Evolutionary conservation across 2,113 vertebrate species (phyloP), one percentile per base, ranked within the genome.

Genomic region (Axis porcinus): DNA sequence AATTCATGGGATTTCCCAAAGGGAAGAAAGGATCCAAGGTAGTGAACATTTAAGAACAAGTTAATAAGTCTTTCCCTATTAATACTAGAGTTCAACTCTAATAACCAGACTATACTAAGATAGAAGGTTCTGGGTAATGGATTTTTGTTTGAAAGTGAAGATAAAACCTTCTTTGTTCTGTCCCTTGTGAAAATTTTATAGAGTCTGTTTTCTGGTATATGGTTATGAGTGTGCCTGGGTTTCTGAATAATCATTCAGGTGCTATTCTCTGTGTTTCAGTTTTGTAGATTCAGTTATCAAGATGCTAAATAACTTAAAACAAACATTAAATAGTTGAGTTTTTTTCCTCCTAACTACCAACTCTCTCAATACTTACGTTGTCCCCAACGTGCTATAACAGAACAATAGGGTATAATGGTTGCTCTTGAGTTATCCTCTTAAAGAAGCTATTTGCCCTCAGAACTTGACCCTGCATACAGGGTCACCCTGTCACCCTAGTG

Each of bases 1-100:
- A 99, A 98, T 99, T 99, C 98, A 98, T 99, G 98, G 99, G 99
- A 95, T 99, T 99, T 97, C 99, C 99, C 94, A 99, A 99, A 99
- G 99, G 99, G 85, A 99, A 99, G 97, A 99, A 99, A 99, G 99
- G 99, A 99, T 98, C 98, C 93, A 98, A 99, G 99, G 99, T 99
- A 98, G 98, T 98, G 96, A 96, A 86, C 25, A 57, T 62, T 97
- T 91, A 89, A 86, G 19, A 91, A 47, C 27, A 84, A 86, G 52
- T 64, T 93, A 96, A 90, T 74, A 79, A 62, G 21, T 13, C 43
- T 70, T 97, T 87, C 84, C 52, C 43, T 95, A 19, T 50, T 89
- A 96, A 70, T 90, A 93, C 64, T 25, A 94, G 13, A 94, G 60
- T 94, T 97, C n/a, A 94, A 30, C 64, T 91, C 33, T 92, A 92